These are phyloP conservation scores for Teleogryllus occipitalis DNA, from an alignment of 1,140 invertebrate genomes.

Conservation along the genomic window DNA sequence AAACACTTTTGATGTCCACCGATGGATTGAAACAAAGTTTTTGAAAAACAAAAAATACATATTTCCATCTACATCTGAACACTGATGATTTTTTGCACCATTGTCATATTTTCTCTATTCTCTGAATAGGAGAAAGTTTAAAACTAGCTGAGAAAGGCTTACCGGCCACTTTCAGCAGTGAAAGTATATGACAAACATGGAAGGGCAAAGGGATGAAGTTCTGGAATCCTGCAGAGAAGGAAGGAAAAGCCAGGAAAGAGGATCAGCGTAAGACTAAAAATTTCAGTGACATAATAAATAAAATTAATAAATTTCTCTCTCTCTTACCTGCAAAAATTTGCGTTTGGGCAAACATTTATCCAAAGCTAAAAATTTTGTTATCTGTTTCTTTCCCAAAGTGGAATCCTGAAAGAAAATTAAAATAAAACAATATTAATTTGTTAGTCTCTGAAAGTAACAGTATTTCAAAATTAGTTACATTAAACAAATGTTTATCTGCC, in stretches of 20 bases:
- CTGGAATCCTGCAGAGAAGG: background rate
- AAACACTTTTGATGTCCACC: too few species aligned
- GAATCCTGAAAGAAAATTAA: constrained; percentile 19
- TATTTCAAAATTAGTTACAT: background rate
- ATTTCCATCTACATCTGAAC: too few species aligned
- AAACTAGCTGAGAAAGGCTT: too few species aligned
- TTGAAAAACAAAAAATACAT: too few species aligned
- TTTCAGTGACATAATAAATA: background rate
- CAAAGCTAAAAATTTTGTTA: constrained; percentile 87
- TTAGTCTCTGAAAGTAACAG: too few species aligned
- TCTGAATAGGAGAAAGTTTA: too few species aligned
- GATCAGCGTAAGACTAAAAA: background rate
- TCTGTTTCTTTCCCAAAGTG: constrained; percentile 31
- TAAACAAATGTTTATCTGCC: background rate
- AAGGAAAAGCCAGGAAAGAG: background rate
- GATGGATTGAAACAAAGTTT: too few species aligned
- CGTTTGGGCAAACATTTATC: constrained; percentile 91
- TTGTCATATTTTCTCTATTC: too few species aligned
- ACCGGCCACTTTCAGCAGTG: background rate
- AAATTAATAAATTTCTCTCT: background rate
- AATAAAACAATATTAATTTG: background rate
- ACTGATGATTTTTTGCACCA: too few species aligned
- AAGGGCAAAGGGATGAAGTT: background rate
- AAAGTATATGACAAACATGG: background rate
- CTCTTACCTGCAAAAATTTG: constrained; percentile 71